Evolutionary conservation across 2,888 invertebrate genomes (phyloP).

Genomic region (Tetragonula carbonaria): DNA sequence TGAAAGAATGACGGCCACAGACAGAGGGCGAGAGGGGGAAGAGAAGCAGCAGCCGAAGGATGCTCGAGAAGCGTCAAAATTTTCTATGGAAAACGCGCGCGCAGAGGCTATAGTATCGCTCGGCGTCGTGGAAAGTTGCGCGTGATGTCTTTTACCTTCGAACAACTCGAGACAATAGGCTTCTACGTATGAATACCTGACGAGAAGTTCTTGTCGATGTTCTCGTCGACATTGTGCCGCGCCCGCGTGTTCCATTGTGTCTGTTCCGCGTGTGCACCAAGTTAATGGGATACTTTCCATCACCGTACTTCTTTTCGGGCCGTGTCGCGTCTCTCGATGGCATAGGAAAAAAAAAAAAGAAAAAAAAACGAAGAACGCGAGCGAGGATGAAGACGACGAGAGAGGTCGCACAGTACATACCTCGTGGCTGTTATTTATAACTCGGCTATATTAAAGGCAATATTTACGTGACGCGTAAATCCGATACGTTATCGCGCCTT

Average conservation of each 20-base stretch:
- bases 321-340: constrained; percentile 12
- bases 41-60: constrained; percentile 13
- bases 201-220: constrained; percentile 60
- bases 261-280: constrained; percentile 25
- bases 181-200: constrained; percentile 69
- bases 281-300: constrained; percentile 58
- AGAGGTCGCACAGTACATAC: background rate
- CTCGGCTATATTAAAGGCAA: constrained; percentile 63
- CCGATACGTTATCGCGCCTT: constrained; percentile 66
- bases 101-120: constrained; percentile 2
- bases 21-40: no score
- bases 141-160: constrained; percentile 69
- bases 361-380: background rate
- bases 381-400: background rate
- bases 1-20: background rate
- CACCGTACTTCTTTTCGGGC: constrained; percentile 39
- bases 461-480: constrained; percentile 68
- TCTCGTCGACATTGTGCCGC: constrained; percentile 60
- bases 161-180: constrained; percentile 71
- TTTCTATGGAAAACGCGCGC: constrained; percentile 44
- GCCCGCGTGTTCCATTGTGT: constrained; percentile 46
- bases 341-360: no score
- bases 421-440: constrained; percentile 68
- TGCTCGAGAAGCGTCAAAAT: constrained; percentile 50
- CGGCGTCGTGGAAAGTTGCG: constrained; percentile 43